Percentiles rank a stretch among this genome's conserved stretches.
These are phyloP conservation scores for Tympanuchus pallidicinctus DNA, from an alignment of 2,113 vertebrate genomes.

Conservation along the genomic window DNA sequence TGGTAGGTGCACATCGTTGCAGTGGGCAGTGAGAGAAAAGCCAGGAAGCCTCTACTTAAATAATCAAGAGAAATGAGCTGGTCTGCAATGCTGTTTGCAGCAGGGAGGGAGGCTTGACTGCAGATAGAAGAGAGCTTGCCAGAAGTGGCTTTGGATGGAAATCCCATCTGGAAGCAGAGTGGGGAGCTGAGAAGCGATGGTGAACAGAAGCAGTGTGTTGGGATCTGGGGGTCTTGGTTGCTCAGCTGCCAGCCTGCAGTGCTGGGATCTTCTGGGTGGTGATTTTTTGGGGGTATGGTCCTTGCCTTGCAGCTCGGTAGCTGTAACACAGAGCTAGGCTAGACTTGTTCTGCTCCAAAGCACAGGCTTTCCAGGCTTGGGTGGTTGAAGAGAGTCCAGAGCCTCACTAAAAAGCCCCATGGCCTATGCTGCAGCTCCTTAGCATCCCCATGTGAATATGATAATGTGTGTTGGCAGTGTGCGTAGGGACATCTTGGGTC, in stretches of 20 bases:
- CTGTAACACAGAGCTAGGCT: neutral
- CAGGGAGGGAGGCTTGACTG: neutral
- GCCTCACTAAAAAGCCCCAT: neutral
- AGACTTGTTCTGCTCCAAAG: neutral
- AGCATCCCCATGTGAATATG: fast-evolving
- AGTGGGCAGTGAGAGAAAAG: constrained; percentile 20
- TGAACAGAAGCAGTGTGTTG: neutral
- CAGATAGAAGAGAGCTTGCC: neutral
- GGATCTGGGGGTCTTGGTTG: neutral
- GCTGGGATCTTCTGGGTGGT: neutral
- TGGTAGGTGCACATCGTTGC: constrained; percentile 30
- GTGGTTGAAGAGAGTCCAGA: neutral
- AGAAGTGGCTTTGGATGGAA: neutral
- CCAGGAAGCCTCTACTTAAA: constrained; percentile 37
- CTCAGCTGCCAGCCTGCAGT: neutral
- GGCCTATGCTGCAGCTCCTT: neutral
- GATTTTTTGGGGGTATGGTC: fast-evolving
- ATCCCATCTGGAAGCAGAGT: neutral
- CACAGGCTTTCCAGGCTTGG: neutral
- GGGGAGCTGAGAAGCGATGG: neutral
- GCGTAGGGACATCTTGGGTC: fast-evolving
- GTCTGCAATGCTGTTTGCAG: neutral
- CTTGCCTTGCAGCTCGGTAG: neutral
- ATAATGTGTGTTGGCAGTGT: fast-evolving
- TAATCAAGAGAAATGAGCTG: constrained; percentile 14